Evolutionary conservation across 2,113 vertebrate species (phyloP).

Genomic region (Electrona antarctica): DNA sequence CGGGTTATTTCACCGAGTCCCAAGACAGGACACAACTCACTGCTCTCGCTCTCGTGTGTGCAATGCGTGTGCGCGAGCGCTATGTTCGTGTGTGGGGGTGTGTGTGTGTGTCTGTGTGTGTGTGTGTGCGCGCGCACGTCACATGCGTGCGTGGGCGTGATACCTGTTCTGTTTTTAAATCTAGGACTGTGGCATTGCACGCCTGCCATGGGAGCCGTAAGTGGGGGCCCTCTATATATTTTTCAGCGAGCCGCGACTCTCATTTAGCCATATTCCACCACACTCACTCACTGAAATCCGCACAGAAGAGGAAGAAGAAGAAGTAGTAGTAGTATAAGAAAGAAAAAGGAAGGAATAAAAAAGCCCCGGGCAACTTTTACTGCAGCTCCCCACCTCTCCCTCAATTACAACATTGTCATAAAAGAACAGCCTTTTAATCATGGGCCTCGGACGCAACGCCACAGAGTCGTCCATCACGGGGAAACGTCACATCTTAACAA

Average conservation of each 20-base stretch:
- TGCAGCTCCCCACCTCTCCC: constrained; percentile 25
- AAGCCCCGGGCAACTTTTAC: constrained; percentile 66
- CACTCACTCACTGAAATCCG: constrained; percentile 27
- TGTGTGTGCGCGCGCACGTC: neutral
- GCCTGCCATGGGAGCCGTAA: constrained; percentile 64
- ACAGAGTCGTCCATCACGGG: constrained; percentile 63
- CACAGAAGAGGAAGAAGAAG: no score
- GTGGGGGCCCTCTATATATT: constrained; percentile 49
- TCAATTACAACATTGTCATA: constrained; percentile 68
- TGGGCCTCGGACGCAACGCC: constrained; percentile 48
- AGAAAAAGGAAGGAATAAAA: constrained; percentile 8
- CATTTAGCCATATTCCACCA: constrained; percentile 41
- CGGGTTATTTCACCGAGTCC: constrained; percentile 66
- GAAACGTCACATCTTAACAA: constrained; percentile 49
- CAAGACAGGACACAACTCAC: constrained; percentile 66
- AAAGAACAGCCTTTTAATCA: constrained; percentile 74
- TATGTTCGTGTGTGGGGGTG: neutral
- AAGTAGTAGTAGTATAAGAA: neutral
- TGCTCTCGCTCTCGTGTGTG: constrained; percentile 5
- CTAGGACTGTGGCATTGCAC: constrained; percentile 27
- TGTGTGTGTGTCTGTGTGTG: neutral
- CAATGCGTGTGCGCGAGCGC: no score
- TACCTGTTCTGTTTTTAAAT: constrained; percentile 64
- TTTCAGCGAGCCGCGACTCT: constrained; percentile 44
- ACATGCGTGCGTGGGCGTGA: constrained; percentile 42